A percentile compares a stretch with the other conserved stretches of the same genome.
phyloP scores from a whole-genome alignment of 2,797 vertebrate genomes.

The Lagodon rhomboides region DNA sequence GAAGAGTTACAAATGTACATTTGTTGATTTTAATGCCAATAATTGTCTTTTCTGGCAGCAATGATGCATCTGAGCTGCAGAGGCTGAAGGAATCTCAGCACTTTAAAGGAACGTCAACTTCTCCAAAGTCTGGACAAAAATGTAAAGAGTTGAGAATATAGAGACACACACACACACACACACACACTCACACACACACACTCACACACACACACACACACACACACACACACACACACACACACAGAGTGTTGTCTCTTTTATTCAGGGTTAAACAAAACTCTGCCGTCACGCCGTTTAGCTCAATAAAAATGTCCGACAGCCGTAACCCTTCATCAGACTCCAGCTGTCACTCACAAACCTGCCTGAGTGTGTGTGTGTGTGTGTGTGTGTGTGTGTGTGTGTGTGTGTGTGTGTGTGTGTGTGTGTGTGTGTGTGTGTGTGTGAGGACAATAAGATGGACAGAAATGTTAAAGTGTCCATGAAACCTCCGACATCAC shows the following conservation, averaged over 20 bases:
- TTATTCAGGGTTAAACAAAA: slow-evolving; percentile 92
- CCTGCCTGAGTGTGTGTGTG: slow-evolving; percentile 77
- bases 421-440: slow-evolving; percentile 56
- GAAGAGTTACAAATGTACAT: too few relatives aligned
- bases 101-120: neutral
- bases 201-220: slow-evolving; percentile 9
- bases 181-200: slow-evolving; percentile 3
- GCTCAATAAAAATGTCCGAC: slow-evolving; percentile 90
- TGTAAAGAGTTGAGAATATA: neutral
- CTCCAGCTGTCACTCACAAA: slow-evolving; percentile 89
- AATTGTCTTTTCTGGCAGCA: too few relatives aligned
- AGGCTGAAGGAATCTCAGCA: neutral
- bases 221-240: slow-evolving; percentile 41
- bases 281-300: slow-evolving; percentile 90
- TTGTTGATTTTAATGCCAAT: too few relatives aligned
- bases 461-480: slow-evolving; percentile 11
- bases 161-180: neutral
- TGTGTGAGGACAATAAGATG: slow-evolving; percentile 21
- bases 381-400: slow-evolving; percentile 35
- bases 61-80: neutral
- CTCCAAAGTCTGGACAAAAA: neutral
- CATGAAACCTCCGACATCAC: neutral
- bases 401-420: slow-evolving; percentile 35
- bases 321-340: slow-evolving; percentile 87
- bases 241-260: slow-evolving; percentile 80